Base-by-base conservation (phyloP, 2,888 invertebrate species). In the Eledona agricola region DNA sequence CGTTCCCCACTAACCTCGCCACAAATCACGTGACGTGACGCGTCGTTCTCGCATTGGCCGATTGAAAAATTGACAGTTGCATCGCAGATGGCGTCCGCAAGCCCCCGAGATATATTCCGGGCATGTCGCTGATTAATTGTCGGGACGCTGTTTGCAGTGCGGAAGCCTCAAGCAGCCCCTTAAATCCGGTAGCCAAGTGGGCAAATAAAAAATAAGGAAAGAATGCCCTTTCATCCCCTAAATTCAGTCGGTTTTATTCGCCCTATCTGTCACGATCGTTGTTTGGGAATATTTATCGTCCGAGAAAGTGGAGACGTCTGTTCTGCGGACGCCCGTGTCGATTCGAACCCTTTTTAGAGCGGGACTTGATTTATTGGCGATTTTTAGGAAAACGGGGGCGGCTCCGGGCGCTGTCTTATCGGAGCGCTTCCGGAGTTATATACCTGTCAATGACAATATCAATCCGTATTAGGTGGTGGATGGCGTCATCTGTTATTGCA, bases 361-460 rank as follows among this genome's bases (percentile, higher is more conserved):
- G n/a, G n/a, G n/a, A 11, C 22, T 28, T 37, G 37, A 49, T 49
- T 49, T 38, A 38, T 37, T 19, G 9, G 7, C 5, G 7, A 6
- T 47, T 47, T 47, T 47, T 47, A 47, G 17, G 32, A 32, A 9
- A 11, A 20, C 11, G 20, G 35, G 9, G 5, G 26, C 9, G 12
- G 13, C 4, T 10, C 11, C 15, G n/a, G 23, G 10, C 10, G 16
- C 23, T 3, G 6, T 35, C 35, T 19, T 19, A 19, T 19, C 5
- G 2, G 32, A 9, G 12, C 28, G 40, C 17, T 51, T 43, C 35
- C 45, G 15, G 20, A 32, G 55, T 31, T 38, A 57, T 57, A 57
- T 50, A 51, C 63, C 65, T 65, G 66, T 72, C 74, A 73, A 72
- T 73, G 71, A 67, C 71, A 70, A 66, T 72, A 74, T 74, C 72